phyloP scores from a whole-genome alignment of 2,888 invertebrate genomes.

The Euphydryas editha region DNA sequence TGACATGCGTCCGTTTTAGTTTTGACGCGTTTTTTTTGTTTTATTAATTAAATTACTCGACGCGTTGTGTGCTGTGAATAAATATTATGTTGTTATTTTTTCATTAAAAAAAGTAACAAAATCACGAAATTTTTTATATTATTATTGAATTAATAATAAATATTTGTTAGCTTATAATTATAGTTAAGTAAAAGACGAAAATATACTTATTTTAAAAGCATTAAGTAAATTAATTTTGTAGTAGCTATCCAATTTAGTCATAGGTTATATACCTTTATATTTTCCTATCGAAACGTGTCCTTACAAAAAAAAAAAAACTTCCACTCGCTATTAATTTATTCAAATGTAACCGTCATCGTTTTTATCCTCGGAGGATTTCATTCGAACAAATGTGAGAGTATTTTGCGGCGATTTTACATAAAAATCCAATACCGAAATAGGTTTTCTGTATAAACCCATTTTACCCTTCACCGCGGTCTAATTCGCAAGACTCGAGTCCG shows the following conservation, averaged over 20 bases:
- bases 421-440: conserved; percentile 33
- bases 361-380: neutral
- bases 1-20: conserved; percentile 60
- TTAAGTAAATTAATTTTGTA: no score
- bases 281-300: neutral
- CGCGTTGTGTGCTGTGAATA: conserved; percentile 55
- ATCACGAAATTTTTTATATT: no score
- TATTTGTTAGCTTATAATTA: no score
- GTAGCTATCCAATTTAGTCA: no score
- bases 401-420: conserved; percentile 15
- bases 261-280: no score
- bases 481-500: conserved; percentile 39
- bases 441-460: conserved; percentile 25
- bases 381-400: conserved; percentile 7
- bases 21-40: conserved; percentile 50
- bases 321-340: neutral
- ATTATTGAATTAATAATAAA: no score
- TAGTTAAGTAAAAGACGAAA: no score
- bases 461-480: conserved; percentile 39
- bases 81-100: conserved; percentile 63
- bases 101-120: neutral
- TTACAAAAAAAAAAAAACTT: neutral
- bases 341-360: neutral
- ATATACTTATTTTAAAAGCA: no score
- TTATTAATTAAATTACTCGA: conserved; percentile 75